Evolutionary conservation across 92 coral and sea anemone genomes (phyloP).

Genomic region (Palythoa heliodiscus): DNA sequence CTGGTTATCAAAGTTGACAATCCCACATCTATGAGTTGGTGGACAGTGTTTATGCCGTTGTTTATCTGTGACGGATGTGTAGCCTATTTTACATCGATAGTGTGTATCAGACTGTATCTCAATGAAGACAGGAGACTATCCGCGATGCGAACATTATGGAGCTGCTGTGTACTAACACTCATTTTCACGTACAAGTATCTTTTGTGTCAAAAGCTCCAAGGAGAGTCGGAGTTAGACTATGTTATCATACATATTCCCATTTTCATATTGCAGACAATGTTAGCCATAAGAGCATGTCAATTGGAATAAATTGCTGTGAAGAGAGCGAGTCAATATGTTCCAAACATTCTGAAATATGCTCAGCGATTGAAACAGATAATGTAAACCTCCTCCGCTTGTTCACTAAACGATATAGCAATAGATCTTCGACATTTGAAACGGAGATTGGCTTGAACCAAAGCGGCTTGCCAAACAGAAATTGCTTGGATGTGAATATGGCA

Average conservation of each 20-base stretch:
- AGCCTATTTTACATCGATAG: slow-evolving; percentile 91
- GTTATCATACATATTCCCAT: slow-evolving; percentile 89
- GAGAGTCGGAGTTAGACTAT: slow-evolving; percentile 60
- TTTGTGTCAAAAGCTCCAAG: slow-evolving; percentile 84
- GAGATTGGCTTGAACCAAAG: too few relatives aligned
- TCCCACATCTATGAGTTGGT: slow-evolving; percentile 77
- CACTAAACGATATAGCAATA: too few relatives aligned
- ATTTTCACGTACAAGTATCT: slow-evolving; percentile 76
- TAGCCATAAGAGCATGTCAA: slow-evolving; percentile 94
- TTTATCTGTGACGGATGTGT: slow-evolving; percentile 95
- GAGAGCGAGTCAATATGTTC: background rate
- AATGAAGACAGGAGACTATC: slow-evolving; percentile 83
- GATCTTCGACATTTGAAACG: too few relatives aligned
- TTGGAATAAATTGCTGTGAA: slow-evolving; percentile 51
- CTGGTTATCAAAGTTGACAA: slow-evolving; percentile 87
- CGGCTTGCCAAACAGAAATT: too few relatives aligned
- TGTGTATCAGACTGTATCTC: slow-evolving; percentile 86
- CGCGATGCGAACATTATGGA: slow-evolving; percentile 94
- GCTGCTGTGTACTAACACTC: slow-evolving; percentile 57
- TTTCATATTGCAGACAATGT: slow-evolving; percentile 78
- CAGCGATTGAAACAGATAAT: too few relatives aligned
- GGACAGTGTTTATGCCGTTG: slow-evolving; percentile 93
- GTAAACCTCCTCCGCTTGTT: too few relatives aligned
- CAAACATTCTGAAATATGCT: too few relatives aligned
- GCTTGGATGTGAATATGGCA: too few relatives aligned